Evolutionary conservation across 2,888 invertebrate species (phyloP), one percentile per base, ranked within the genome.

Genomic region (Diogma glabrata): DNA sequence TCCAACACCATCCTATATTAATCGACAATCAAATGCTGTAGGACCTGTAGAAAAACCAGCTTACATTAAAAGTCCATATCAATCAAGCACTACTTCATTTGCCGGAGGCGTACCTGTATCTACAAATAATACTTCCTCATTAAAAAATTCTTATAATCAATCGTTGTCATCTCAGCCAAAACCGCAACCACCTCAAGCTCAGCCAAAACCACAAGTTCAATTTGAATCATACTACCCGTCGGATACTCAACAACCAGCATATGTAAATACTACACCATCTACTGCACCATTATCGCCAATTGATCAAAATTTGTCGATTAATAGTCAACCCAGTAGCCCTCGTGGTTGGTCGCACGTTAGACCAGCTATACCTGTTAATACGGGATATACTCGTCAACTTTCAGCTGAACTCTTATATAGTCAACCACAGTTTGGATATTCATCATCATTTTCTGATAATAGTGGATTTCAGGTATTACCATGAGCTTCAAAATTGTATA

Each of bases 301-400:
- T 54, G 51, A 54, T 28, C 59, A 56, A 17, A 65, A 66, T 19
- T 30, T 47, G 23, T 22, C 43, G 28, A 28, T 30, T 28, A 28
- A 47, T 30, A 47, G 28, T 47, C 48, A 22, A 22, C 45, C 45
- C 8, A 23, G 12, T 16, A 45, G 20, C 9, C 45, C 46, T 17
- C 28, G 26, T 14, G 54, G 55, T 50, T 57, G 57, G 57, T 52
- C 57, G 8, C 57, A 56, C 26, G 56, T 57, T 12, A 36, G 49
- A 14, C 33, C 54, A n/a, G 49, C 57, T n/a, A 43, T 47, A 20
- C 55, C 54, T 17, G 52, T 51, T 19, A 51, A 47, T 47, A 28
- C 51, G 30, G 55, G 54, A 19, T 56, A 56, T 24, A 52, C 52
- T 16, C 38, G 30, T 22, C 48, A 48, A 48, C 33, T 17, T 24